Conservation (phyloP, 2,888 invertebrate genomes). For the Cantharis rufa region DNA sequence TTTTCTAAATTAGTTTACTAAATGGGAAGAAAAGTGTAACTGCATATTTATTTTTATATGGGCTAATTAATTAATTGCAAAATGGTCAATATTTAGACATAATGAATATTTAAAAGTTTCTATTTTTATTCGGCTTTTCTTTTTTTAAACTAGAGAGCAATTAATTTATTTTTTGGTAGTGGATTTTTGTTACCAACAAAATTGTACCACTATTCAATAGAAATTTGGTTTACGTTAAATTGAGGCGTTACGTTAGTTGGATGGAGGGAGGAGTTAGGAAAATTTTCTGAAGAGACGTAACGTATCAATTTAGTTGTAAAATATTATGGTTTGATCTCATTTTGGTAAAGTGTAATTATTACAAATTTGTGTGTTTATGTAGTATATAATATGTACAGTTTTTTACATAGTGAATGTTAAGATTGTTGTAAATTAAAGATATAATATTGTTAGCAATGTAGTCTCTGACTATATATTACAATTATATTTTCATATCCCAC, state of each 20-base stretch:
- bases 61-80: background rate
- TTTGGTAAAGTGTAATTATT: background rate
- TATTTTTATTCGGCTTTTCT: background rate
- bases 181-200: background rate
- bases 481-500: conserved; percentile 48
- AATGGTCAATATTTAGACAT: background rate
- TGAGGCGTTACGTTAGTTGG: background rate
- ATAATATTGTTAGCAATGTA: conserved; percentile 47
- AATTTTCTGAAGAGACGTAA: background rate
- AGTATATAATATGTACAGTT: conserved; percentile 31
- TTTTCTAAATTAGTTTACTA: conserved; percentile 1
- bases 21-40: background rate
- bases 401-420: conserved; percentile 36
- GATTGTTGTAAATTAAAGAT: conserved; percentile 48
- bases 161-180: background rate
- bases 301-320: background rate
- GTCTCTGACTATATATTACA: conserved; percentile 33
- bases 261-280: background rate
- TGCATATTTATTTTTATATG: conserved; percentile 4
- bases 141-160: background rate
- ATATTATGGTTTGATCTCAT: conserved; percentile 1
- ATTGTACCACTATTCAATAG: background rate
- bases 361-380: background rate
- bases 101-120: background rate
- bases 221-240: background rate